Evolutionary conservation across 2,797 vertebrate genomes (phyloP), one percentile per base, ranked within the genome.

Genomic region (Spatula clypeata): DNA sequence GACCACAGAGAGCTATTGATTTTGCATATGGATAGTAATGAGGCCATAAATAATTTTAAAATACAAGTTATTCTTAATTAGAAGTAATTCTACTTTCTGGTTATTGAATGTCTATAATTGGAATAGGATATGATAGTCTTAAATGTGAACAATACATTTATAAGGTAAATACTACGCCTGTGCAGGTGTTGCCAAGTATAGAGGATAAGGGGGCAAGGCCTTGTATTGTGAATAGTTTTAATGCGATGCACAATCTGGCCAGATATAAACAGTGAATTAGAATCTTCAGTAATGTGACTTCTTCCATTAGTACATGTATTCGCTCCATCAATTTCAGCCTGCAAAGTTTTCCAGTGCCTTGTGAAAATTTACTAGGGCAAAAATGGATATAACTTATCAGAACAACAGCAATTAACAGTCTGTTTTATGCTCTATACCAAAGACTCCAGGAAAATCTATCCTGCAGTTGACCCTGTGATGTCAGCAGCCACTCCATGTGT

Each of bases 401-500:
- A 71, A 62, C 47, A 81, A 8, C 38, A 70, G 23, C 70, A 72
- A 60, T 73, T 73, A 85, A 53, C 31, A 79, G 66, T 40, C 55
- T 60, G 36, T 74, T 72, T 89, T 58, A 93, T 93, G 42, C 5
- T 4, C 51, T 49, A 1, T 4, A 75, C 29, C 64, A 81, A 88
- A 69, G 53, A n/a, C 62, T 89, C 16, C 44, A 45, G 69, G 75
- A 91, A 76, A 75, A 54, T 60, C 66, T 89, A 93, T 88, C 94
- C 93, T 65, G 44, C 51, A 42, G 29, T 10, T 96, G 81, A 93
- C 81, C 84, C 57, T 64, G 19, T 93, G 94, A 90, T 87, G 90
- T 96, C 86, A 86, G 76, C 86, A 96, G 81, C 62, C 79, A n/a
- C 76, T 79, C 75, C 91, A 49, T 94, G 72, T 70, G 79, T 87